Evolutionary conservation across 1,140 invertebrate genomes (phyloP).

Genomic region (Drosophila novamexicana): DNA sequence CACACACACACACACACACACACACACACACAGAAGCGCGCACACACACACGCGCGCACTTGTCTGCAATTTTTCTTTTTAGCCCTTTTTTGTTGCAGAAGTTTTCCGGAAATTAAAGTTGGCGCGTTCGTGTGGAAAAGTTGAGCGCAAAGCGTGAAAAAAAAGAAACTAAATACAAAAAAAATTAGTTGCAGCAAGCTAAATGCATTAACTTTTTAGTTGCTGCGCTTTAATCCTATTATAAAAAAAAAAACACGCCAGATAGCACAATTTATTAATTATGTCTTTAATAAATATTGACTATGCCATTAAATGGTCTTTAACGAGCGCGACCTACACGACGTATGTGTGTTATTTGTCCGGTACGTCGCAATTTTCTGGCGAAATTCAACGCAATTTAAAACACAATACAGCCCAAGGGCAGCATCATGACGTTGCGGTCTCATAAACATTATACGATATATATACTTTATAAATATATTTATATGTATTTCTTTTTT

Average conservation of each 20-base stretch:
- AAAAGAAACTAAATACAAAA: conserved; percentile 17
- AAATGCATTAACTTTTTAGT: conserved; percentile 70
- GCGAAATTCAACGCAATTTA: conserved; percentile 6
- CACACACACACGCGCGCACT: background rate
- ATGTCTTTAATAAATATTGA: conserved; percentile 78
- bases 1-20: background rate
- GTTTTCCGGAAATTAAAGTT: conserved; percentile 73
- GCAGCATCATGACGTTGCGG: conserved; percentile 14
- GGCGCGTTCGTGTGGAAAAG: conserved; percentile 75
- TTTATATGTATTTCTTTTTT: conserved; percentile 5
- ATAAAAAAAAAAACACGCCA: conserved; percentile 3
- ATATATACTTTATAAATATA: background rate
- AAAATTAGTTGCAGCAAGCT: conserved; percentile 29
- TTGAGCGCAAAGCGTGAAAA: conserved; percentile 30
- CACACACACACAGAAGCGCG: background rate
- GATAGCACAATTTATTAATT: conserved; percentile 66
- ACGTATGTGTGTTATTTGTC: conserved; percentile 63
- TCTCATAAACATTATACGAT: conserved; percentile 60
- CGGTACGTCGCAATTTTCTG: conserved; percentile 26
- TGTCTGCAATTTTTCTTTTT: conserved; percentile 24
- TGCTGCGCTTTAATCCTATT: conserved; percentile 69
- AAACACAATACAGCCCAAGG: conserved; percentile 23
- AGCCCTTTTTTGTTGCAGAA: conserved; percentile 52
- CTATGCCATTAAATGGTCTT: conserved; percentile 70
- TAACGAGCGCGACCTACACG: conserved; percentile 55